A percentile compares a stretch with the other conserved stretches of the same genome.
Conservation (phyloP, 1,140 invertebrate genomes). For the Brachionus sp. region DNA sequence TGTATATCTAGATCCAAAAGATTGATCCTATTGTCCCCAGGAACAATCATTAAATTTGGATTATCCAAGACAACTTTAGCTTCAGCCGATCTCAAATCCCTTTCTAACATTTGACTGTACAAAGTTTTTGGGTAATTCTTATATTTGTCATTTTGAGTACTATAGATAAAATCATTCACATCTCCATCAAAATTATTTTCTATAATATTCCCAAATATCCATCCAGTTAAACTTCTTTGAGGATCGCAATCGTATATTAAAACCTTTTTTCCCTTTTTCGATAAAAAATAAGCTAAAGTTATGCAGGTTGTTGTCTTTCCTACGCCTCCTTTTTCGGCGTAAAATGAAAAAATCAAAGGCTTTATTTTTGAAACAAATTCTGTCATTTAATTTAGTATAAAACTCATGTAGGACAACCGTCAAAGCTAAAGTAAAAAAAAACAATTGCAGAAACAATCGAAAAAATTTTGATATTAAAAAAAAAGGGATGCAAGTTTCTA, state of each 20-base stretch:
- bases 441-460: too few relatives aligned
- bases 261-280: neutral
- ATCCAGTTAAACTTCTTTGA: neutral
- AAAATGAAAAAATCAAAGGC: conserved; percentile 21
- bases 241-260: conserved; percentile 30
- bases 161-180: neutral
- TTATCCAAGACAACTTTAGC: neutral
- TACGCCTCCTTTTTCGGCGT: conserved; percentile 25
- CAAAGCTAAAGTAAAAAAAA: too few relatives aligned
- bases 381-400: neutral
- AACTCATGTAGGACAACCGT: too few relatives aligned
- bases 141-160: neutral
- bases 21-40: neutral
- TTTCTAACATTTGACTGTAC: neutral
- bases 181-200: neutral
- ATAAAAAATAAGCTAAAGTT: neutral
- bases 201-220: neutral
- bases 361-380: neutral
- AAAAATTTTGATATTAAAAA: too few relatives aligned
- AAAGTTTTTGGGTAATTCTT: neutral
- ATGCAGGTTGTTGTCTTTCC: neutral
- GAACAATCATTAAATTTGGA: neutral
- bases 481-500: too few relatives aligned
- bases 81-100: neutral
- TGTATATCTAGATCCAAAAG: neutral